Conservation (phyloP, 2,888 invertebrate species). For the Ornithoptera priamus region DNA sequence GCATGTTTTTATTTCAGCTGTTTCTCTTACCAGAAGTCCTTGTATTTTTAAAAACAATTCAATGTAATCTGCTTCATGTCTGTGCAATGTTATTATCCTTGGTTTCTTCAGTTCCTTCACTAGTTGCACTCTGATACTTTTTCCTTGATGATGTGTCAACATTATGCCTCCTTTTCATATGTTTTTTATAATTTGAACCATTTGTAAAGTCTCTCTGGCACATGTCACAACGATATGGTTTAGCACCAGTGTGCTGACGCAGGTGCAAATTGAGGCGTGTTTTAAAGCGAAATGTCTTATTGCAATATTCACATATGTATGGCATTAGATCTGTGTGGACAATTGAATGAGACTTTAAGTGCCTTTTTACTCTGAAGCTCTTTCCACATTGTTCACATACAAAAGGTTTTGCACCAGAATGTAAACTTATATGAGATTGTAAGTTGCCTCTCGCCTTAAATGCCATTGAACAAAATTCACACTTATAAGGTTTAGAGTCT, state of each 20-base stretch:
- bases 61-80: slow-evolving; percentile 6
- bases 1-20: neutral
- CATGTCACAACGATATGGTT: slow-evolving; percentile 65
- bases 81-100: slow-evolving; percentile 28
- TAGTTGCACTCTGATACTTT: slow-evolving; percentile 25
- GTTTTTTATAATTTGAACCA: slow-evolving; percentile 73
- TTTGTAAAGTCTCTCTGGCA: slow-evolving; percentile 72
- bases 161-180: slow-evolving; percentile 71
- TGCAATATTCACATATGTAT: slow-evolving; percentile 64
- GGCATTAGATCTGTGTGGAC: slow-evolving; percentile 73
- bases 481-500: slow-evolving; percentile 65
- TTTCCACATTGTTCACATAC: slow-evolving; percentile 74
- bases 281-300: slow-evolving; percentile 70
- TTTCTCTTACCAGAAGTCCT: neutral
- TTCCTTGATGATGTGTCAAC: slow-evolving; percentile 57
- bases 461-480: slow-evolving; percentile 66
- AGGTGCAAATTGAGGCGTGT: slow-evolving; percentile 68
- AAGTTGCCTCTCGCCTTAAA: slow-evolving; percentile 70
- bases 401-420: slow-evolving; percentile 67
- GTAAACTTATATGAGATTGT: slow-evolving; percentile 64
- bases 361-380: slow-evolving; percentile 67
- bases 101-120: slow-evolving; percentile 5
- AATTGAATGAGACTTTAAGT: slow-evolving; percentile 73
- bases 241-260: slow-evolving; percentile 72
- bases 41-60: neutral